phyloP scores from a whole-genome alignment of 2,888 invertebrate species.

The Sesia bembeciformis region DNA sequence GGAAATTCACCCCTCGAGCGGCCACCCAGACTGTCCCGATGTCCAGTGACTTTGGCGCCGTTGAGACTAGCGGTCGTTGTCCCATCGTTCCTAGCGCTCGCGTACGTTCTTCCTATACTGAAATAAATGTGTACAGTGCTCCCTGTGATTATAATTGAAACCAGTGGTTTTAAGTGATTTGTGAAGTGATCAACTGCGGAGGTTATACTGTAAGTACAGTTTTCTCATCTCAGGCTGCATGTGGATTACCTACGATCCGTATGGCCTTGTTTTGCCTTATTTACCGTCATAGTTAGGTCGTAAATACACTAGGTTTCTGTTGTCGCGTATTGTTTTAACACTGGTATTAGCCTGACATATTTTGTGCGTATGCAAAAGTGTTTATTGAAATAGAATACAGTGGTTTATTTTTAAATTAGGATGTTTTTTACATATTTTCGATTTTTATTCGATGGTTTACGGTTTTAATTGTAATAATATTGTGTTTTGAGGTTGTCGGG shows the following conservation, averaged over 20 bases:
- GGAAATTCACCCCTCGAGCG: slow-evolving; percentile 3
- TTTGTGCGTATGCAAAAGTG: too few relatives aligned
- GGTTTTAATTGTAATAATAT: too few relatives aligned
- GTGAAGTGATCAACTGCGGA: not conserved
- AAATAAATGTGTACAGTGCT: not conserved
- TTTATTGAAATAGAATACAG: too few relatives aligned
- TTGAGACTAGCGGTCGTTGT: slow-evolving; percentile 32
- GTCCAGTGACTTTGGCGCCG: slow-evolving; percentile 59
- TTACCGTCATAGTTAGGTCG: slow-evolving; percentile 9
- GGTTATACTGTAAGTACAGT: not conserved
- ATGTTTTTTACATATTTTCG: too few relatives aligned
- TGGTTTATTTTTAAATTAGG: too few relatives aligned
- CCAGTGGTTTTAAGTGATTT: not conserved
- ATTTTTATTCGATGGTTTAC: too few relatives aligned
- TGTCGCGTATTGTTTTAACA: not conserved
- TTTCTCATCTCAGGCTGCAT: slow-evolving; percentile 1
- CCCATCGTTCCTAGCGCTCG: not conserved
- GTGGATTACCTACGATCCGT: not conserved
- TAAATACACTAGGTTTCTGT: slow-evolving; percentile 7
- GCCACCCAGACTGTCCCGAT: slow-evolving; percentile 35
- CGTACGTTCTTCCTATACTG: not conserved
- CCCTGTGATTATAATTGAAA: not conserved
- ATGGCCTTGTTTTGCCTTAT: slow-evolving; percentile 6
- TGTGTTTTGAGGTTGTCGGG: too few relatives aligned
- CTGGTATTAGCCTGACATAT: too few relatives aligned